Evolutionary conservation across 2,797 vertebrate genomes (phyloP), one percentile per base, ranked within the genome.

Genomic region (Pteropus rufus): DNA sequence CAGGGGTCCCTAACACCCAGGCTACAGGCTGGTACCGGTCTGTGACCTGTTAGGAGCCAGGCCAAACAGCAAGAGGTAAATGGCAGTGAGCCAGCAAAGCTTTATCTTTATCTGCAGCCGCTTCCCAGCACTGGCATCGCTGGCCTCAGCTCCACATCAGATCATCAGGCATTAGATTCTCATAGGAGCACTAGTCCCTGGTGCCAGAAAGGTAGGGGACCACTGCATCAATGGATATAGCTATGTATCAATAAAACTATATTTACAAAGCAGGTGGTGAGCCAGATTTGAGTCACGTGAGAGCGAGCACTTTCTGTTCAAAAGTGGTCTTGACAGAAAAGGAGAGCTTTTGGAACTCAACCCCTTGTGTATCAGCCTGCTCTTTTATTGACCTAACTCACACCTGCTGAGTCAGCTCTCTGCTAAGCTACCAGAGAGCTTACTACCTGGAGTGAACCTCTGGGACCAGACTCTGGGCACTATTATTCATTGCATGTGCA

Each of bases 351-450:
- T 83, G 39, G 31, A 81, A 26, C 1, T 77, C 34, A 69, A 8
- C 15, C 15, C 36, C 8, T n/a, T 2, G 9, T 9, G 0, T 70
- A 15, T 5, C 4, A 26, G 29, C 31, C 18, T 41, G 4, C 36
- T 87, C 29, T 64, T 72, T 72, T 87, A 12, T 79, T 34, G 76
- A 93, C 34, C 5, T 34, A 44, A 65, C 23, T 44, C 16, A 34
- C 41, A 44, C 26, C 10, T 36, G 52, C 52, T 49, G 36, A 73
- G 49, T 56, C n/a, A 56, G 26, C 29, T 31, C 21, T 73, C 67
- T 80, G 58, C 52, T 70, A 49, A 49, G 34, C 34, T 46, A 31
- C 29, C 56, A 26, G 67, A 58, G 44, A 24, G 31, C 44, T 44
- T 44, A 11, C 44, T 14, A 41, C 29, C 10, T 7, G 24, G 18